phyloP scores from a whole-genome alignment of 2,113 vertebrate species.

The Chitala chitala region DNA sequence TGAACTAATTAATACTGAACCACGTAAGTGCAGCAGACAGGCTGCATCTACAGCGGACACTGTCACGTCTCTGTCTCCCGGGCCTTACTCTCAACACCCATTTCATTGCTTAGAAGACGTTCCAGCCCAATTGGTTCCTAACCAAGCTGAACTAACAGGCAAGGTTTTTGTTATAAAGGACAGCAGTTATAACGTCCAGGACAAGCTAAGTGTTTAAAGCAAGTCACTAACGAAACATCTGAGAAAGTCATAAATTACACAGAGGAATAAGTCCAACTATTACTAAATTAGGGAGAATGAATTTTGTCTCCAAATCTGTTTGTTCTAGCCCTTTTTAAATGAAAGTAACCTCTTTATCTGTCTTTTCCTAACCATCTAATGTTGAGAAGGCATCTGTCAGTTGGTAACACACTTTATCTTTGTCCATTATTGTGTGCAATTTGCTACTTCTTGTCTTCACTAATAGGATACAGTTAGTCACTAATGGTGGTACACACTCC shows the following conservation, averaged over 20 bases:
- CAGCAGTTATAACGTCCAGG: not conserved
- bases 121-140: too few species aligned
- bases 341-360: slow-evolving; percentile 7
- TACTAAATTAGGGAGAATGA: not conserved
- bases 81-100: too few species aligned
- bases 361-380: slow-evolving; percentile 26
- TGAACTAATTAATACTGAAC: not conserved
- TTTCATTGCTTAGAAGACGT: too few species aligned
- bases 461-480: slow-evolving; percentile 74
- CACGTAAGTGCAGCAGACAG: too few species aligned
- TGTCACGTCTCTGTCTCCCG: too few species aligned
- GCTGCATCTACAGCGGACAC: too few species aligned
- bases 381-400: slow-evolving; percentile 40
- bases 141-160: not conserved
- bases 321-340: slow-evolving; percentile 11
- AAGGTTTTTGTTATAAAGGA: not conserved
- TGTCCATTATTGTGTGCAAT: slow-evolving; percentile 71
- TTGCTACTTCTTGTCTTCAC: slow-evolving; percentile 68
- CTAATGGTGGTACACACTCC: slow-evolving; percentile 68
- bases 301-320: not conserved
- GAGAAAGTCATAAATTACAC: not conserved
- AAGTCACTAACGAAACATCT: not conserved
- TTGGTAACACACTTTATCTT: slow-evolving; percentile 45
- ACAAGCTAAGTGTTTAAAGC: not conserved
- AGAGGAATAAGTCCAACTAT: not conserved